phyloP scores from a whole-genome alignment of 2,888 invertebrate species.

The Hirtodrosophila alboralis region DNA sequence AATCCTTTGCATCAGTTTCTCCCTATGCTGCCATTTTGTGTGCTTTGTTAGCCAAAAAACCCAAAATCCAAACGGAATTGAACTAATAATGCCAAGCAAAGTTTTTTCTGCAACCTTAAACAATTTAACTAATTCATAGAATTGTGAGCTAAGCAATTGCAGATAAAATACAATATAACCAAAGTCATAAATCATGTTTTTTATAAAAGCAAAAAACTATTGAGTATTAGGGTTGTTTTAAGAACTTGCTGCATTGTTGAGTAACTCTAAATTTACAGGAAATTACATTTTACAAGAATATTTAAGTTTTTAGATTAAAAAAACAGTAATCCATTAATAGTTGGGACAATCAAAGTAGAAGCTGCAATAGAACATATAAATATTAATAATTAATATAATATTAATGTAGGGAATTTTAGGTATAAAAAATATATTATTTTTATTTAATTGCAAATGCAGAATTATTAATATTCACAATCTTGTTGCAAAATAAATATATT shows the following conservation, averaged over 20 bases:
- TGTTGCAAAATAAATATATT: no score
- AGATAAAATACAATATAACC: slow-evolving; percentile 22
- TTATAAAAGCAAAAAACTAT: slow-evolving; percentile 9
- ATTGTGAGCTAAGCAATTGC: slow-evolving; percentile 8
- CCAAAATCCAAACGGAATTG: slow-evolving; percentile 47
- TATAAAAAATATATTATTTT: no score
- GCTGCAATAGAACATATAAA: no score
- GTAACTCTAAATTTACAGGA: slow-evolving; percentile 8
- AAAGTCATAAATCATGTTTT: slow-evolving; percentile 39
- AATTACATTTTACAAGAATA: no score
- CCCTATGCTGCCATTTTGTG: slow-evolving; percentile 41
- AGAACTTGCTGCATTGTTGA: slow-evolving; percentile 8
- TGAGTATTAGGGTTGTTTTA: not conserved
- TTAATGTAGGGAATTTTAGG: no score
- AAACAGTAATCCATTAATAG: no score
- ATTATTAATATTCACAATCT: no score
- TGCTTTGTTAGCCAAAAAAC: slow-evolving; percentile 35
- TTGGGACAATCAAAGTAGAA: no score
- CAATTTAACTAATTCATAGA: slow-evolving; percentile 12
- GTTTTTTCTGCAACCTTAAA: slow-evolving; percentile 17
- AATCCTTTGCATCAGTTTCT: slow-evolving; percentile 55
- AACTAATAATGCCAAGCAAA: slow-evolving; percentile 24
- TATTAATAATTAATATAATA: no score
- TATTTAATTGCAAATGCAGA: no score
- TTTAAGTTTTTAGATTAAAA: no score